Base-by-base conservation (phyloP, 2,113 vertebrate species). In the Caracal caracal region DNA sequence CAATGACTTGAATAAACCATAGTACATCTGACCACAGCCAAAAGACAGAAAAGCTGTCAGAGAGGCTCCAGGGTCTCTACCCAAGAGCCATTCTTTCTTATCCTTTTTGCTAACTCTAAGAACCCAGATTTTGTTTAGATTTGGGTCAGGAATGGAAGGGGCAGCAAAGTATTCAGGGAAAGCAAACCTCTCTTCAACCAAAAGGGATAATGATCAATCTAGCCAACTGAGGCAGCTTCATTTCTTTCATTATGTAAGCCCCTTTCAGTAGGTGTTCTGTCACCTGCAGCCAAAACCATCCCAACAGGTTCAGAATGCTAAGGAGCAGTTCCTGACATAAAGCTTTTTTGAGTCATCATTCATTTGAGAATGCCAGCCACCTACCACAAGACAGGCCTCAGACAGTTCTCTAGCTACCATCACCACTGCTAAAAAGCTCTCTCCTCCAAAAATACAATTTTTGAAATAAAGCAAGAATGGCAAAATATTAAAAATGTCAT, bases 391-490 rank as follows among this genome's bases (percentile, higher is more conserved):
- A 73, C 53, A 10, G 80, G 24, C 8, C 11, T 16, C 9, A 92
- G 53, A 47, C 13, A 93, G 53, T 93, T 93, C 11, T 76, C 26
- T 7, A 88, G 81, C 9, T 43, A 81, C 28, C 61, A 80, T 47
- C 10, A 43, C 26, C n/a, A 68, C 47, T 90, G 30, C 10, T 37
- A 10, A 88, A 88, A 93, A 19, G 37, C 3, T 82, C 53, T 75
- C 19, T 92, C 24, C 65, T 76, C 63, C 56, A 82, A 81, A 88
- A 80, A 85, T 30, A 63, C 0, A 0, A 47, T 92, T n/a, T 85
- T 66, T 96, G 43, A 73, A 49, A 59, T 49, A 88, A 93, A 93
- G 93, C 6, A 93, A 78, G 56, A 91, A 89, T 61, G 43, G 24
- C 28, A 93, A 75, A 90, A 83, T 56, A 90, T 68, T 95, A 63